Evolutionary conservation across 2,113 vertebrate species (phyloP), one percentile per base, ranked within the genome.

Genomic region (Anguilla japonica): DNA sequence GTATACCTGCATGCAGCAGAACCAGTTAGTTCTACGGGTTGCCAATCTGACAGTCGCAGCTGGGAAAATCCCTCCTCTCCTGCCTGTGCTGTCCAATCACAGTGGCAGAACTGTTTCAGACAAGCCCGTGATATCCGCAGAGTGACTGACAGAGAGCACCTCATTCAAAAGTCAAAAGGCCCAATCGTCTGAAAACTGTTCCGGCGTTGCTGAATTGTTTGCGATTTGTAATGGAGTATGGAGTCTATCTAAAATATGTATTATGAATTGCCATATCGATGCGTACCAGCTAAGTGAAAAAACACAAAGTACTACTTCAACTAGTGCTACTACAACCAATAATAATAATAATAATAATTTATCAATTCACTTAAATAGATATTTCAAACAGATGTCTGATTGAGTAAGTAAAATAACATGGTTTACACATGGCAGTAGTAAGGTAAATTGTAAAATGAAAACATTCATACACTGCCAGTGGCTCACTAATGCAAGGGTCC

Each of bases 1-100:
- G 88, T 93, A 92, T 95, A 96, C 95, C 95, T 96, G 95, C 93
- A 90, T 85, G 89, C 88, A 92, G 89, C 91, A 90, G 88, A 90
- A 84, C 88, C 92, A 93, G 92, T 91, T 88, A 60, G 41, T 43
- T 67, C 29, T 57, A 39, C 13, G 40, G 87, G 91, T 90, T 91
- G 91, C 94, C 92, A 92, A 92, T 95, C 94, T 95, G 94, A 93
- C 93, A 94, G 91, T 94, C 91, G 88, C 89, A 89, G 86, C 86
- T 50, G 81, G 43, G 81, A 15, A 87, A 79, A 9, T 90, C 92
- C 95, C 94, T 89, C 94, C 94, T 86, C 84, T 18, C 29, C 0
- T 14, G 39, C 1, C 78, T 20, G 82, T 0, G 0, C 79, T 5
- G 85, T 80, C 92, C 92, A 92, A 91, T 92, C 87, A 88, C 15